A percentile compares a stretch with the other conserved stretches of the same genome.
These are phyloP conservation scores for Anhinga rufa DNA, from an alignment of 2,113 vertebrate species.

Conservation along the genomic window DNA sequence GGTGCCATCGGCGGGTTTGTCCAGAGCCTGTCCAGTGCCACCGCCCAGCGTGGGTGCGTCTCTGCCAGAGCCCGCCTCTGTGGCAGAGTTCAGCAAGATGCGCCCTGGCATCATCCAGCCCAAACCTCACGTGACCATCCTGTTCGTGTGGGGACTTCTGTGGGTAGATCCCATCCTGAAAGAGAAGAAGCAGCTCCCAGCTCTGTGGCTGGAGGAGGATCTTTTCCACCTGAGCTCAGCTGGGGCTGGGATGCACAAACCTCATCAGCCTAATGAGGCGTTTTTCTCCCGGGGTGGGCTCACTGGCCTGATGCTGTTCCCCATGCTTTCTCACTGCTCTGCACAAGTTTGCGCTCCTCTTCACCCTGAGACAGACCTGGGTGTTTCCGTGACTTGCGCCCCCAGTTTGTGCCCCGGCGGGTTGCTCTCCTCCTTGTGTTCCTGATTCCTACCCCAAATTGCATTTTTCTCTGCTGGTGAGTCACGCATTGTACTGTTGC, in stretches of 20 bases:
- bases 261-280: accelerated
- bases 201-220: neutral
- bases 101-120: neutral
- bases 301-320: accelerated
- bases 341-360: neutral
- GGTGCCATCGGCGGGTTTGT: neutral
- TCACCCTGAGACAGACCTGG: neutral
- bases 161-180: neutral
- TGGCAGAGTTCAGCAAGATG: neutral
- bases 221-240: neutral
- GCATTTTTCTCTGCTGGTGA: slow-evolving; percentile 1
- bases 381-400: neutral
- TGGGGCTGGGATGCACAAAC: neutral
- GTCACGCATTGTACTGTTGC: neutral
- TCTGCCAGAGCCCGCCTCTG: neutral
- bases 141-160: accelerated
- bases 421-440: neutral
- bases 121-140: neutral
- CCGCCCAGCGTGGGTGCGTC: no score
- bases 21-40: neutral
- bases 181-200: neutral
- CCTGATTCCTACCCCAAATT: neutral
- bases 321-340: neutral
- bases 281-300: accelerated
- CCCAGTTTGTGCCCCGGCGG: neutral